Percentiles rank a stretch among this genome's conserved stretches.
Evolutionary conservation across 2,797 vertebrate species (phyloP).

Genomic region (Danio jaintianensis): DNA sequence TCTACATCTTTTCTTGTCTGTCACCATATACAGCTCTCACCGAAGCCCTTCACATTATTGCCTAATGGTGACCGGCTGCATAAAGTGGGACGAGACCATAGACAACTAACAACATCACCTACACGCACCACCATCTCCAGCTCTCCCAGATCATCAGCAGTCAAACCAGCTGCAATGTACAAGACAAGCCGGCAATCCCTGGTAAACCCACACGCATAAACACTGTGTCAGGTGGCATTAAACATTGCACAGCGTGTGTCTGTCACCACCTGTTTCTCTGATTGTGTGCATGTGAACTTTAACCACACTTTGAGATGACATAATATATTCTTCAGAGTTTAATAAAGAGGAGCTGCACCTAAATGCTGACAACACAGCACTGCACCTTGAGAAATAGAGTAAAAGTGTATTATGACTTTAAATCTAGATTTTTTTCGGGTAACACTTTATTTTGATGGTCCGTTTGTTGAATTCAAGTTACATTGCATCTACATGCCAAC

Average conservation of each 20-base stretch:
- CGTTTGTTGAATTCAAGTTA: too few species aligned
- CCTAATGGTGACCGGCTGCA: constrained; percentile 70
- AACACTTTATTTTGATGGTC: too few species aligned
- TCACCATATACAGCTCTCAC: constrained; percentile 77
- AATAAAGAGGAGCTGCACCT: neutral
- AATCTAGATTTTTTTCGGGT: too few species aligned
- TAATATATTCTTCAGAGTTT: neutral
- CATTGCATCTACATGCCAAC: too few species aligned
- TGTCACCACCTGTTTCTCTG: neutral
- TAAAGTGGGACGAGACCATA: constrained; percentile 62
- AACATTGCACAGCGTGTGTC: constrained; percentile 1
- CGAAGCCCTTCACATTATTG: constrained; percentile 83
- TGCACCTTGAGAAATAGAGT: neutral
- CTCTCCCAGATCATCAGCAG: constrained; percentile 60
- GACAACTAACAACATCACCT: constrained; percentile 31
- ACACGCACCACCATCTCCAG: constrained; percentile 57
- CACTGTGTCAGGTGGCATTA: neutral
- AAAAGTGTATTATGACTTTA: too few species aligned
- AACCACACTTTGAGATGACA: constrained; percentile 1
- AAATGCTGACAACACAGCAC: neutral
- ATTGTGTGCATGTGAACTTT: neutral
- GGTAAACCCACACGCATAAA: constrained; percentile 64
- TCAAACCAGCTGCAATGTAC: constrained; percentile 61
- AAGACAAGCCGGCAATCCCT: constrained; percentile 68
- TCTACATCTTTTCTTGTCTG: constrained; percentile 19